A percentile compares a stretch with the other conserved stretches of the same genome.
phyloP scores from a whole-genome alignment of 2,888 invertebrate species.

The Yponomeuta plumbellus region DNA sequence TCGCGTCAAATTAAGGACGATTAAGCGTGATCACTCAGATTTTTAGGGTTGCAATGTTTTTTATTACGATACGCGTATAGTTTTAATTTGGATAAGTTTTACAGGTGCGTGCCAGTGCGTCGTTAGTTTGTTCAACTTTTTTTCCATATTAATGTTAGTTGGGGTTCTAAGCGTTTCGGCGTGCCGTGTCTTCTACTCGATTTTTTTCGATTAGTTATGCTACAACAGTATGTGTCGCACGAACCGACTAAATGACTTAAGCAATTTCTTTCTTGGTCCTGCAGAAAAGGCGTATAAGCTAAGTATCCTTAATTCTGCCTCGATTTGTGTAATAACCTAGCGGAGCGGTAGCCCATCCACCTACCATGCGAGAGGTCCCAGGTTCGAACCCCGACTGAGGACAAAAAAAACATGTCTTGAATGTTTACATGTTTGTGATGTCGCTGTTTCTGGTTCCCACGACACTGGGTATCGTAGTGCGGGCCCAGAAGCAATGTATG shows the following conservation, averaged over 20 bases:
- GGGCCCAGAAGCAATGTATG: too few relatives aligned
- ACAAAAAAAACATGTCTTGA: too few relatives aligned
- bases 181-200: conserved; percentile 62
- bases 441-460: too few relatives aligned
- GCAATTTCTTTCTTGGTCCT: neutral
- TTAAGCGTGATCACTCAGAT: conserved; percentile 25
- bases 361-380: too few relatives aligned
- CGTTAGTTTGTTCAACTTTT: conserved; percentile 67
- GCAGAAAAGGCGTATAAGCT: neutral
- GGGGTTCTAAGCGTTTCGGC: conserved; percentile 34
- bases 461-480: too few relatives aligned
- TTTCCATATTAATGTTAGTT: conserved; percentile 44
- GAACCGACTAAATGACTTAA: neutral
- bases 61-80: conserved; percentile 60
- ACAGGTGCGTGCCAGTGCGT: conserved; percentile 61
- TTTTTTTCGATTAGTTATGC: conserved; percentile 53
- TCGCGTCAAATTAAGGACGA: conserved; percentile 12
- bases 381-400: too few relatives aligned
- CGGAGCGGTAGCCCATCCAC: too few relatives aligned
- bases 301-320: neutral
- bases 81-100: conserved; percentile 72
- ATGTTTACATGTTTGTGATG: too few relatives aligned
- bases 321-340: too few relatives aligned
- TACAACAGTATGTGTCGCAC: conserved; percentile 16
- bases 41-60: conserved; percentile 50